Base-by-base conservation (phyloP, 2,888 invertebrate genomes). In the Lacanobia oleracea region DNA sequence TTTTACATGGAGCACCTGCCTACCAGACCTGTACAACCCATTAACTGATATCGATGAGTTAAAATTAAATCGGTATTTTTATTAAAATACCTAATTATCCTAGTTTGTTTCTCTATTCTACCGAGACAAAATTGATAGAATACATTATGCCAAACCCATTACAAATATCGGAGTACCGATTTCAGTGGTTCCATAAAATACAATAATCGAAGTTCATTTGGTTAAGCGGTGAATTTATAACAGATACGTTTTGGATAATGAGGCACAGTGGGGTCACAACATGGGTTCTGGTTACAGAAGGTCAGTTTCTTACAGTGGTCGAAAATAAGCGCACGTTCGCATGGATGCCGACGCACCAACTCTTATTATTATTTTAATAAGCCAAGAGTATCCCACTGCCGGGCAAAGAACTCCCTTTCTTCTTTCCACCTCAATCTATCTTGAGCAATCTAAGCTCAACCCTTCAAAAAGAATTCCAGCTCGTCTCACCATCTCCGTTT, bases 131-230 rank as follows among this genome's bases (percentile, higher is more conserved):
- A 71, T 73, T 67, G 43, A 78, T 79, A 33, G 59, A 70, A 81
- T 78, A 72, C 75, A 81, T 84, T 84, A 84, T 83, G 74, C 76
- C 76, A 69, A 82, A 70, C 27, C 48, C 16, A 50, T 21, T 61
- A 61, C 57, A 67, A 75, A 75, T 53, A 64, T 51, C 16, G 56
- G 60, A 67, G 68, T 59, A 68, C 62, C 71, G 23, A 69, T 73
- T 84, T 72, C 51, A 76, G 60, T 59, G 72, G 67, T 67, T 33
- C 37, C 21, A 63, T 56, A 40, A 75, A 75, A 81, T 79, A 81
- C 76, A 81, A 77, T 74, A 75, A 80, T 81, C 76, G 64, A 81
- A 75, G 83, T 77, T 82, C 82, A 87, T 85, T 84, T 62, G 69
- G 73, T 79, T 79, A 74, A 72, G 78, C 64, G 75, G 67, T 81